These are phyloP conservation scores for Phocoena sinus DNA, from an alignment of 2,113 vertebrate genomes.

Conservation along the genomic window DNA sequence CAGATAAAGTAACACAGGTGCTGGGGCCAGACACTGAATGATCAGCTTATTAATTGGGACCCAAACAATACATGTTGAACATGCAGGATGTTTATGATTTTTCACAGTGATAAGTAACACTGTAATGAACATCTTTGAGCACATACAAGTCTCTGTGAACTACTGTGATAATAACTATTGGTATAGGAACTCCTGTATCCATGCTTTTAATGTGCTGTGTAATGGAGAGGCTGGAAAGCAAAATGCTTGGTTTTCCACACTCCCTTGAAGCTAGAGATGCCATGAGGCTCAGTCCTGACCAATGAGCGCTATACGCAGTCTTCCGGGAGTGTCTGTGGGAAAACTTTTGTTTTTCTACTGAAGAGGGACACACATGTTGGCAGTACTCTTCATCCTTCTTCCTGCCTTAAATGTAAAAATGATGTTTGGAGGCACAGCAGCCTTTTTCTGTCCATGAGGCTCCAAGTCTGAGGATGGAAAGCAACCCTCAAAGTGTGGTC, in stretches of 20 bases:
- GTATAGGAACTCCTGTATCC: background rate
- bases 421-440: background rate
- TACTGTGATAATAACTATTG: background rate
- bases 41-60: rapidly evolving
- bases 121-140: background rate
- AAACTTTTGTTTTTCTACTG: background rate
- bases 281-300: background rate
- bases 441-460: background rate
- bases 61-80: background rate
- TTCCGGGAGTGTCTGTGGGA: background rate
- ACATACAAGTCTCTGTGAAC: background rate
- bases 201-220: background rate
- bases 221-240: background rate
- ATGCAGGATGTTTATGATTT: no score
- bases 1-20: background rate
- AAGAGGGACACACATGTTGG: background rate
- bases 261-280: background rate
- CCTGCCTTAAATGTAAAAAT: background rate
- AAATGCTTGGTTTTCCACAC: background rate
- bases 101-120: background rate
- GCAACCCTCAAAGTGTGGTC: background rate
- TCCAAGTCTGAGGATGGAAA: background rate
- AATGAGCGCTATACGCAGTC: rapidly evolving
- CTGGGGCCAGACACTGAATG: background rate
- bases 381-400: background rate